Percentiles rank a stretch among this genome's conserved stretches.
These are phyloP conservation scores for Bursaphelenchus mucronatus DNA, from an alignment of 1,140 invertebrate species.

Conservation along the genomic window DNA sequence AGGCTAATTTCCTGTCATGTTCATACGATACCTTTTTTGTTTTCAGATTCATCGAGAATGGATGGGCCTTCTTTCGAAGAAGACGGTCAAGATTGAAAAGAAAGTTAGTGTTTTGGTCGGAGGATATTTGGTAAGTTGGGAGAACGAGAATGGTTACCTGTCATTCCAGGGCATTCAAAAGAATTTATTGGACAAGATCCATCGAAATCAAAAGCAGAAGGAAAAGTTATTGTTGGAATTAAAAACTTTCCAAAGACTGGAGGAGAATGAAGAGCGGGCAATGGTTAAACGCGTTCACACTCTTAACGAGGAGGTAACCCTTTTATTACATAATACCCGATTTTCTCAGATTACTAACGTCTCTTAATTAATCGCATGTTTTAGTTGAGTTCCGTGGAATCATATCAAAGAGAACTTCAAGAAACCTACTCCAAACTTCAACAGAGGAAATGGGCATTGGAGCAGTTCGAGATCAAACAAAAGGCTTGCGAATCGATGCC, in stretches of 20 bases:
- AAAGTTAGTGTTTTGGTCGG: conserved; percentile 88
- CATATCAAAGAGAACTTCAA: conserved; percentile 86
- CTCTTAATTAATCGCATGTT: conserved; percentile 22
- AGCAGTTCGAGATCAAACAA: conserved; percentile 37
- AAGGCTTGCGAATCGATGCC: conserved; percentile 36
- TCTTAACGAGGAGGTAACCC: conserved; percentile 45
- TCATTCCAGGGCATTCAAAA: conserved; percentile 43
- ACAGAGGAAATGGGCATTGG: conserved; percentile 61
- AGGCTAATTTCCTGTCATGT: too few species aligned
- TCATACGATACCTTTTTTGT: background rate
- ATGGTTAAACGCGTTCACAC: conserved; percentile 72
- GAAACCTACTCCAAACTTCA: conserved; percentile 71
- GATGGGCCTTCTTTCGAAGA: conserved; percentile 60
- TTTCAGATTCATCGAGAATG: conserved; percentile 50
- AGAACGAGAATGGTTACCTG: conserved; percentile 65
- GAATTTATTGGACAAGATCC: conserved; percentile 62
- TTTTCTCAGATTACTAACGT: conserved; percentile 24
- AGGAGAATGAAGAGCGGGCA: conserved; percentile 79
- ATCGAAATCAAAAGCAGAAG: conserved; percentile 79
- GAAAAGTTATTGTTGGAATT: conserved; percentile 88
- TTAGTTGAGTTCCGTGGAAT: conserved; percentile 69
- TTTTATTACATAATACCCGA: conserved; percentile 20
- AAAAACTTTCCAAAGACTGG: conserved; percentile 73
- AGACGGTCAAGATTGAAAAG: conserved; percentile 93
- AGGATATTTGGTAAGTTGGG: conserved; percentile 72